Evolutionary conservation across 2,113 vertebrate genomes (phyloP).

Genomic region (Phalacrocorax aristotelis): DNA sequence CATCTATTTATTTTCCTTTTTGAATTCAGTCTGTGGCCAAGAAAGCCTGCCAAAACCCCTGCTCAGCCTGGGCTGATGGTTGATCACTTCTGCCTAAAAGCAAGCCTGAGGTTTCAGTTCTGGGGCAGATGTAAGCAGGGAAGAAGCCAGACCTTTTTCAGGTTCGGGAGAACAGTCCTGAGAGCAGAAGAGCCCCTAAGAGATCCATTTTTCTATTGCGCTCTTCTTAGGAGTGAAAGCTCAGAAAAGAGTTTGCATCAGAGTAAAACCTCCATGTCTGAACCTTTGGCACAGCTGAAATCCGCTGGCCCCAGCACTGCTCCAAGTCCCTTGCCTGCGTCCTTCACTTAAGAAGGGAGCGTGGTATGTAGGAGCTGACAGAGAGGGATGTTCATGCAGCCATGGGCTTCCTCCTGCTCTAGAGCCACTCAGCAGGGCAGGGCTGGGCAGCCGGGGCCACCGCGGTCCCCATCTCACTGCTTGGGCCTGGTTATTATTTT

Average conservation of each 20-base stretch:
- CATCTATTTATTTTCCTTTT: neutral
- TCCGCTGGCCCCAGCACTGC: rapidly evolving
- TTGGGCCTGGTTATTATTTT: neutral
- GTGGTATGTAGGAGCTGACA: neutral
- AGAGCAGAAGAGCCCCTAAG: neutral
- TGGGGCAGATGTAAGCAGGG: neutral
- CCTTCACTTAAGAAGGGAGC: neutral
- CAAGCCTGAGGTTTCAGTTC: neutral
- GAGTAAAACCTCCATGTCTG: neutral
- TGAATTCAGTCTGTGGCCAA: neutral
- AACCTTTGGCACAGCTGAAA: neutral
- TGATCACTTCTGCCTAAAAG: neutral
- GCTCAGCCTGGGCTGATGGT: neutral
- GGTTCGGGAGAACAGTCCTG: neutral
- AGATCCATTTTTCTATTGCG: rapidly evolving
- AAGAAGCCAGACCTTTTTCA: neutral
- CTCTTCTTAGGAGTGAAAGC: neutral
- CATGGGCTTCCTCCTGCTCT: too few species aligned
- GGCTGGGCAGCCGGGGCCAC: neutral
- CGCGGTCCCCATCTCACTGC: rapidly evolving
- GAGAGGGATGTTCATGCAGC: neutral
- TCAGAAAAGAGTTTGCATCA: neutral
- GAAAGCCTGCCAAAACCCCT: neutral
- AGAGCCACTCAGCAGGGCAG: rapidly evolving
- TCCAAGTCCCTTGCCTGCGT: rapidly evolving